A percentile compares a stretch with the other conserved stretches of the same genome.
Conservation (phyloP, 2,113 vertebrate species). For the Lagopus muta region DNA sequence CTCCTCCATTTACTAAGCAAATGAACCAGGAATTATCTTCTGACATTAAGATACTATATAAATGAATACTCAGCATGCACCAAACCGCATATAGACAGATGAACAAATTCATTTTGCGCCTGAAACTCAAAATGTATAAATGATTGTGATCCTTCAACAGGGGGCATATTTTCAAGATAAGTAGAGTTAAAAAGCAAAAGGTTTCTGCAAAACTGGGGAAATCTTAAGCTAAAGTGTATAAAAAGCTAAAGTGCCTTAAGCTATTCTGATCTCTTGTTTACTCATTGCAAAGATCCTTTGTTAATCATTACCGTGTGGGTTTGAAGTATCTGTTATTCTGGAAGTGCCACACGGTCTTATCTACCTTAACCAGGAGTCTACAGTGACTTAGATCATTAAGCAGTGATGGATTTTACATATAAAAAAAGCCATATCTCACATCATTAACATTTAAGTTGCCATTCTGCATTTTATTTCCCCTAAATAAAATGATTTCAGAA, state of each 20-base stretch:
- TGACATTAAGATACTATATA: background rate
- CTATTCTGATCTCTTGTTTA: background rate
- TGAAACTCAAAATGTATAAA: background rate
- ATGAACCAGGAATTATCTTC: background rate
- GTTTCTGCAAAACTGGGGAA: background rate
- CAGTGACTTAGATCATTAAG: conserved; percentile 2
- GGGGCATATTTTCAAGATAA: background rate
- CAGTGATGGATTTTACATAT: conserved; percentile 27
- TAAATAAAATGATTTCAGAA: background rate
- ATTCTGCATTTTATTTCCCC: background rate
- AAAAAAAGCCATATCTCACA: conserved; percentile 2
- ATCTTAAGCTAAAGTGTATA: background rate
- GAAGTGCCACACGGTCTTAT: background rate
- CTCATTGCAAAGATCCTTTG: background rate
- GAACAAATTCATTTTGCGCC: background rate
- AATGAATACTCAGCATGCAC: background rate
- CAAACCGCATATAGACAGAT: background rate
- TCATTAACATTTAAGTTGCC: background rate
- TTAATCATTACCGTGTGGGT: background rate
- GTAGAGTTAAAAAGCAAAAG: background rate
- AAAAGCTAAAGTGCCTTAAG: background rate
- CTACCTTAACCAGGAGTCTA: background rate
- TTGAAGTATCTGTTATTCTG: background rate
- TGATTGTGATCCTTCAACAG: background rate
- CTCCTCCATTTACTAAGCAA: background rate